Evolutionary conservation across 2,797 vertebrate species (phyloP).

Genomic region (Danio aesculapii): DNA sequence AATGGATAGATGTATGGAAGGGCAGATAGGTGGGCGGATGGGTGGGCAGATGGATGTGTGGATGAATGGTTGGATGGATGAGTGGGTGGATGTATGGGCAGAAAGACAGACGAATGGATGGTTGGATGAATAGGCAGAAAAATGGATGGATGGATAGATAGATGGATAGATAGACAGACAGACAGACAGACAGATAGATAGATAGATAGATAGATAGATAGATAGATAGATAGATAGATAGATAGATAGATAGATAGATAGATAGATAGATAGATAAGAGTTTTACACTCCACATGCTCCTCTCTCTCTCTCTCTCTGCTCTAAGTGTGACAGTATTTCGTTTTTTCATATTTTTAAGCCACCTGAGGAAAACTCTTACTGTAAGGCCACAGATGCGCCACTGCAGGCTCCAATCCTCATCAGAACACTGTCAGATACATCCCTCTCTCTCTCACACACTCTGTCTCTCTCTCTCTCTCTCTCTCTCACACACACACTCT

Average conservation of each 20-base stretch:
- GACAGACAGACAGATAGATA: too few relatives aligned
- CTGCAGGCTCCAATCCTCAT: constrained; percentile 61
- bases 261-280: too few relatives aligned
- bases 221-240: too few relatives aligned
- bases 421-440: constrained; percentile 3
- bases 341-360: constrained; percentile 65
- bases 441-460: not conserved
- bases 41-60: too few relatives aligned
- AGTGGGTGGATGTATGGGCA: too few relatives aligned
- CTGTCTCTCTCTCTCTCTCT: constrained; percentile 40
- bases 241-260: too few relatives aligned
- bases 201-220: too few relatives aligned
- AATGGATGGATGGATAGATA: not conserved
- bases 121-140: too few relatives aligned
- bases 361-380: constrained; percentile 71
- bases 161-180: too few relatives aligned
- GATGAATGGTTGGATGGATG: too few relatives aligned
- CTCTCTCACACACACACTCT: not conserved
- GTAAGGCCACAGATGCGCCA: constrained; percentile 72
- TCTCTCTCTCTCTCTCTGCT: constrained; percentile 60
- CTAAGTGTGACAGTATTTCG: constrained; percentile 60
- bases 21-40: not conserved
- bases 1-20: not conserved
- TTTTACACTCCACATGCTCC: constrained; percentile 16
- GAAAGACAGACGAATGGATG: too few relatives aligned